Conservation (phyloP, 2,888 invertebrate species). For the Stomorhina lunata region DNA sequence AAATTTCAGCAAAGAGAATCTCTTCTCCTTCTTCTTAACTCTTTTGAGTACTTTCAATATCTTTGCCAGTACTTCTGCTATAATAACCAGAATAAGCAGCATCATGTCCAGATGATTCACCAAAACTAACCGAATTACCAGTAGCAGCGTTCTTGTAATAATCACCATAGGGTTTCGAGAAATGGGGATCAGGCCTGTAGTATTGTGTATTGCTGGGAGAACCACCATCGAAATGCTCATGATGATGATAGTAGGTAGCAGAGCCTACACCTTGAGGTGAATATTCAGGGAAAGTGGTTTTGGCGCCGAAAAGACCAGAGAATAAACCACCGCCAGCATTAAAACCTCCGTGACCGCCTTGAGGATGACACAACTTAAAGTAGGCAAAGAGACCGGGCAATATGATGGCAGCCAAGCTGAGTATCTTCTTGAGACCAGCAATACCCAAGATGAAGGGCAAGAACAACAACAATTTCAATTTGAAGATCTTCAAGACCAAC, state of each 20-base stretch:
- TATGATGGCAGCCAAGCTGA: slow-evolving; percentile 89
- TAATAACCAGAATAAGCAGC: slow-evolving; percentile 88
- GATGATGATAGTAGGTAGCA: slow-evolving; percentile 82
- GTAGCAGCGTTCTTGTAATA: slow-evolving; percentile 78
- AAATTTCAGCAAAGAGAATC: slow-evolving; percentile 63
- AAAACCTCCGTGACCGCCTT: slow-evolving; percentile 76
- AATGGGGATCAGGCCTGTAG: slow-evolving; percentile 76
- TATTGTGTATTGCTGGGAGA: slow-evolving; percentile 69
- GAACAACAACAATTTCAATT: slow-evolving; percentile 89
- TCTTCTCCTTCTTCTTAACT: slow-evolving; percentile 46
- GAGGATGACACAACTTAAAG: slow-evolving; percentile 90
- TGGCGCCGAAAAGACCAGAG: slow-evolving; percentile 75
- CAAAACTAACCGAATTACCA: slow-evolving; percentile 82
- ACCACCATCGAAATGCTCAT: slow-evolving; percentile 77
- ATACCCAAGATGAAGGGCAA: slow-evolving; percentile 90
- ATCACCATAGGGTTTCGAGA: slow-evolving; percentile 78
- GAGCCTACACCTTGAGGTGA: slow-evolving; percentile 88
- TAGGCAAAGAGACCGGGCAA: slow-evolving; percentile 91
- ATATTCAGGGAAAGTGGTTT: slow-evolving; percentile 82
- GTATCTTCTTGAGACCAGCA: slow-evolving; percentile 91
- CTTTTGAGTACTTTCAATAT: slow-evolving; percentile 73
- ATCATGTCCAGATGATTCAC: slow-evolving; percentile 81
- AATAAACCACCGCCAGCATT: slow-evolving; percentile 79
- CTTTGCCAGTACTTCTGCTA: slow-evolving; percentile 82
- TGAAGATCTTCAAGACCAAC: slow-evolving; percentile 90